Conservation (phyloP, 2,888 invertebrate genomes). For the Mantis religiosa region DNA sequence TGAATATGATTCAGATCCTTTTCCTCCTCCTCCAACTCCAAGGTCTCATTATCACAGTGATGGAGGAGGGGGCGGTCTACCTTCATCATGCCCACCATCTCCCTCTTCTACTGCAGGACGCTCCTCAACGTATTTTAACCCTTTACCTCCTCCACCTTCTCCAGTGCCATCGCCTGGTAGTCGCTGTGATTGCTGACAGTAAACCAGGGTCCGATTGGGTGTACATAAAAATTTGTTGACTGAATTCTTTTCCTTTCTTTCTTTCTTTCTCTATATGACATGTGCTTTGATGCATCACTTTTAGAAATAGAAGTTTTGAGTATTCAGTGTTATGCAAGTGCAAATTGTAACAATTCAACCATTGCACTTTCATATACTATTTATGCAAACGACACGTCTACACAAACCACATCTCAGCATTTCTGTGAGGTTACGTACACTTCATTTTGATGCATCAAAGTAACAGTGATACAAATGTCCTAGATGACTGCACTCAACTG, state of each 20-base stretch:
- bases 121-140: slow-evolving; percentile 75
- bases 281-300: background rate
- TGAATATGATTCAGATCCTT: slow-evolving; percentile 63
- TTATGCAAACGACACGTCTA: background rate
- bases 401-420: background rate
- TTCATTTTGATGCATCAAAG: background rate
- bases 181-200: slow-evolving; percentile 30
- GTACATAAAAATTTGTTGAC: background rate
- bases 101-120: slow-evolving; percentile 60
- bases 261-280: background rate
- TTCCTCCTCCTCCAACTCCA: slow-evolving; percentile 73
- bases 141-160: slow-evolving; percentile 80
- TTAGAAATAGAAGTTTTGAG: background rate
- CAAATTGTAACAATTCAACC: background rate
- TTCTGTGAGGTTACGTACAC: background rate
- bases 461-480: background rate
- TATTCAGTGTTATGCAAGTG: background rate
- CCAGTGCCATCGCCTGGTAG: slow-evolving; percentile 55
- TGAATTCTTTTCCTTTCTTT: background rate
- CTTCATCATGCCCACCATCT: slow-evolving; percentile 55
- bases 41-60: slow-evolving; percentile 72
- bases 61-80: slow-evolving; percentile 53
- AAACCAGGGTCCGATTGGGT: slow-evolving; percentile 12
- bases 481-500: background rate
- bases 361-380: background rate